phyloP scores from a whole-genome alignment of 1,140 invertebrate species.

The Latrodectus geometricus region DNA sequence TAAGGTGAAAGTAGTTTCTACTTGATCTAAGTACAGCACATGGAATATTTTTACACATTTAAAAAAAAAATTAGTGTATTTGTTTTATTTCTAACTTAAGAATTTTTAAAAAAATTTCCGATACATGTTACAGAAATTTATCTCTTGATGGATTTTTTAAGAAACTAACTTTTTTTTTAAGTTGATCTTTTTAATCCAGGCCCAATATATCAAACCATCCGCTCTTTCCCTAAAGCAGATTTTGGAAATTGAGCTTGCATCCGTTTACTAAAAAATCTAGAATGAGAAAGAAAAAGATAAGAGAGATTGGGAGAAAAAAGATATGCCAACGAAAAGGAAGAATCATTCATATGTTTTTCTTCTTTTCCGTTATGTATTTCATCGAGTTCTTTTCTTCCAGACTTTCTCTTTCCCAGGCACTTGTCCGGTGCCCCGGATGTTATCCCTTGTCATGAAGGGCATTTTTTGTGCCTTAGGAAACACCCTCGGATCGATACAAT shows the following conservation, averaged over 20 bases:
- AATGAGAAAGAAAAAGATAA: constrained; percentile 10
- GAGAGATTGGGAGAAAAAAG: neutral
- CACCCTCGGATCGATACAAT: constrained; percentile 46
- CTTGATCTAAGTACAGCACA: no score
- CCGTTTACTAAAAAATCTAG: constrained; percentile 32
- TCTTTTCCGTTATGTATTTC: constrained; percentile 41
- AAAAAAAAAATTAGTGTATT: no score
- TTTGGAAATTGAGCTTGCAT: constrained; percentile 31
- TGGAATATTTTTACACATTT: no score
- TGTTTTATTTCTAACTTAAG: no score
- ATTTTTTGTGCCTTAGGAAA: constrained; percentile 49
- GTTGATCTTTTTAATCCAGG: constrained; percentile 32
- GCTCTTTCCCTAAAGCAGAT: constrained; percentile 18
- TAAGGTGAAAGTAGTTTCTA: no score
- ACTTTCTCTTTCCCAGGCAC: constrained; percentile 30
- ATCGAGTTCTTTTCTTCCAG: constrained; percentile 33
- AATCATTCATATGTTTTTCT: constrained; percentile 22
- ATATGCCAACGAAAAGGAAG: neutral
- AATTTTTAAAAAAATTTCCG: no score
- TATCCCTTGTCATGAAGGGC: constrained; percentile 44
- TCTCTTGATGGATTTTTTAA: constrained; percentile 6
- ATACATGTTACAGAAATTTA: no score
- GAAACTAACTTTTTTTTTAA: constrained; percentile 8
- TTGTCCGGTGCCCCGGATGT: constrained; percentile 48
- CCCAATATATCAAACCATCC: constrained; percentile 26